Evolutionary conservation across 2,888 invertebrate species (phyloP).

Genomic region (Drosophila sordidula): DNA sequence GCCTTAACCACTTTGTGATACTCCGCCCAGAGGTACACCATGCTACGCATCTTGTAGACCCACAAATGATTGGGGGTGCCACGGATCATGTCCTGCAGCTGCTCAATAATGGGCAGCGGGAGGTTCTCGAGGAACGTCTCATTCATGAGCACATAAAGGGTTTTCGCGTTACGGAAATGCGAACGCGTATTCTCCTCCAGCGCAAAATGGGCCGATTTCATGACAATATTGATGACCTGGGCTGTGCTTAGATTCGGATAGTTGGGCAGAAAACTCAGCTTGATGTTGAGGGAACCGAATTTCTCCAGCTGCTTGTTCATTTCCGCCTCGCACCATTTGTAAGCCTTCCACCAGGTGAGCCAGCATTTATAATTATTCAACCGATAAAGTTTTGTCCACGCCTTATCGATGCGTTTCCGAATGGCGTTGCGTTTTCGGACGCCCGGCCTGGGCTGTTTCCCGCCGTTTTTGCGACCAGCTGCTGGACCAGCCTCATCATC

Average conservation of each 20-base stretch:
- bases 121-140: slow-evolving; percentile 45
- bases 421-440: not conserved
- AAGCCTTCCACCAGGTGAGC: slow-evolving; percentile 56
- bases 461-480: not conserved
- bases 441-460: not conserved
- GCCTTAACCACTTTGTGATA: slow-evolving; percentile 24
- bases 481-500: slow-evolving; percentile 20
- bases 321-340: slow-evolving; percentile 58
- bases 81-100: slow-evolving; percentile 57
- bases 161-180: slow-evolving; percentile 24
- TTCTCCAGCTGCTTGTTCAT: slow-evolving; percentile 40
- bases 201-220: slow-evolving; percentile 29
- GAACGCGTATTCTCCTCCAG: slow-evolving; percentile 27
- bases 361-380: slow-evolving; percentile 46
- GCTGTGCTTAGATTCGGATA: not conserved
- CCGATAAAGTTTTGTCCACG: slow-evolving; percentile 43
- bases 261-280: slow-evolving; percentile 22
- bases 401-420: slow-evolving; percentile 10
- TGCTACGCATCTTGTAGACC: slow-evolving; percentile 56
- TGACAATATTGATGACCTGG: slow-evolving; percentile 8
- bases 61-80: slow-evolving; percentile 54
- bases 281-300: slow-evolving; percentile 29
- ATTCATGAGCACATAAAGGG: slow-evolving; percentile 50
- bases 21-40: slow-evolving; percentile 55
- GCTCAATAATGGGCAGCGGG: slow-evolving; percentile 1